Conservation (phyloP, 2,113 vertebrate species). For the Donacobius atricapilla region DNA sequence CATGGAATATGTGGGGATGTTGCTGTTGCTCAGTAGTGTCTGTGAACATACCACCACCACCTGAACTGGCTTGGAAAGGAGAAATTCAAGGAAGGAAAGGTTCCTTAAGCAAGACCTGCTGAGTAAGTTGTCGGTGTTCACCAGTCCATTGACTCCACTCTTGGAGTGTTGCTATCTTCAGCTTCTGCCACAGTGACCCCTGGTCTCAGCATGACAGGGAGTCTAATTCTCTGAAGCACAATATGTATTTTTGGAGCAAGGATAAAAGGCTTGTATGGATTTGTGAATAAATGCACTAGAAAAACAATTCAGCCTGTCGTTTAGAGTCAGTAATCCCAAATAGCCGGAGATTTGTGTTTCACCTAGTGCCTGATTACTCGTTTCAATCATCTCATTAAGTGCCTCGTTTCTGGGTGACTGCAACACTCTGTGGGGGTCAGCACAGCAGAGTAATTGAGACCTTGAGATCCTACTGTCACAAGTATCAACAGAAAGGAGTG, state of each 20-base stretch:
- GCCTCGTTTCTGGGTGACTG: background rate
- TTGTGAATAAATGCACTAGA: background rate
- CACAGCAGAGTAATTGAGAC: background rate
- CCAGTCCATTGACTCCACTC: background rate
- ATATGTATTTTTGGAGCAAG: background rate
- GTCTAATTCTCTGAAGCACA: background rate
- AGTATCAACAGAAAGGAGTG: background rate
- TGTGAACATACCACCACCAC: background rate
- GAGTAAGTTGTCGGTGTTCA: background rate
- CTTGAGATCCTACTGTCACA: background rate
- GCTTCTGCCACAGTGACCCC: background rate
- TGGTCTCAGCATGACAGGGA: background rate
- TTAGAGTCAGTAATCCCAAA: background rate
- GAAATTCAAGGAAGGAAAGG: background rate
- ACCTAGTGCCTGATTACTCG: background rate
- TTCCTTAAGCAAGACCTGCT: background rate
- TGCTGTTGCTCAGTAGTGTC: background rate
- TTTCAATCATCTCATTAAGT: constrained; percentile 9
- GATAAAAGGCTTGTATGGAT: background rate
- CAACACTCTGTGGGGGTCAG: background rate
- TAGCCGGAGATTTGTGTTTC: background rate
- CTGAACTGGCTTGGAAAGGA: background rate
- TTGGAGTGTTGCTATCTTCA: background rate
- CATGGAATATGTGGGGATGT: fast-evolving
- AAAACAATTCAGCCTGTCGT: background rate